These are phyloP conservation scores for Paedocypris sp. DNA, from an alignment of 2,113 vertebrate genomes.

Conservation along the genomic window DNA sequence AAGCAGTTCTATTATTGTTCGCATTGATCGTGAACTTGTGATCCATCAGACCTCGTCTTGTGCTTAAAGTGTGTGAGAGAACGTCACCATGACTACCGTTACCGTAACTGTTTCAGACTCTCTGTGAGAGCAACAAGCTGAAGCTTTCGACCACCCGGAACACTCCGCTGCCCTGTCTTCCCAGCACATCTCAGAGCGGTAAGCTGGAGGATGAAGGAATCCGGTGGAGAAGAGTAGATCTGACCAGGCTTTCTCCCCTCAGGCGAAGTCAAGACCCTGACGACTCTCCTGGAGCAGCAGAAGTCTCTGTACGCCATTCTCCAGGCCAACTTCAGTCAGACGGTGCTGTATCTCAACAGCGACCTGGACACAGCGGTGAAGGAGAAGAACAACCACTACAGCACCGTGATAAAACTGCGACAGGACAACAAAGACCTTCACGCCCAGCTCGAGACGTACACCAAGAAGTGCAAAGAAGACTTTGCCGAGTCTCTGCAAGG, in stretches of 20 bases:
- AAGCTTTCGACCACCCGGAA: neutral
- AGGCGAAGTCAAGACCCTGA: conserved; percentile 41
- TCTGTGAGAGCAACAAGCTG: conserved; percentile 27
- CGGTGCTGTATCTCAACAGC: conserved; percentile 33
- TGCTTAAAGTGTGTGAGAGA: too few species aligned
- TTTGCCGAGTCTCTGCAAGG: conserved; percentile 55
- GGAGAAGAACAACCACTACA: conserved; percentile 35
- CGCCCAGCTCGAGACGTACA: conserved; percentile 47
- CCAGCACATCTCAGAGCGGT: conserved; percentile 30
- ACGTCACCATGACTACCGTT: too few species aligned
- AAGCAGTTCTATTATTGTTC: too few species aligned
- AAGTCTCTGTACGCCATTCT: conserved; percentile 40
- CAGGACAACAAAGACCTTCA: conserved; percentile 41
- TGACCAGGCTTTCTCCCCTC: neutral
- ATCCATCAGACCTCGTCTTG: too few species aligned
- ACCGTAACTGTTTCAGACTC: conserved; percentile 7
- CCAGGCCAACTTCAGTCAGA: conserved; percentile 54
- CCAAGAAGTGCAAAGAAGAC: conserved; percentile 61
- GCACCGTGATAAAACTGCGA: conserved; percentile 26
- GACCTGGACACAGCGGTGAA: conserved; percentile 44
- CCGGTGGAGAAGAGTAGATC: too few species aligned
- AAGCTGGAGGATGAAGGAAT: conserved; percentile 15
- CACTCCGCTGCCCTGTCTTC: neutral
- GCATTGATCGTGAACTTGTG: too few species aligned
- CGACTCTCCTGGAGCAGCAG: conserved; percentile 42